Evolutionary conservation across 2,888 invertebrate genomes (phyloP).

Genomic region (Blastobasis lacticolella): DNA sequence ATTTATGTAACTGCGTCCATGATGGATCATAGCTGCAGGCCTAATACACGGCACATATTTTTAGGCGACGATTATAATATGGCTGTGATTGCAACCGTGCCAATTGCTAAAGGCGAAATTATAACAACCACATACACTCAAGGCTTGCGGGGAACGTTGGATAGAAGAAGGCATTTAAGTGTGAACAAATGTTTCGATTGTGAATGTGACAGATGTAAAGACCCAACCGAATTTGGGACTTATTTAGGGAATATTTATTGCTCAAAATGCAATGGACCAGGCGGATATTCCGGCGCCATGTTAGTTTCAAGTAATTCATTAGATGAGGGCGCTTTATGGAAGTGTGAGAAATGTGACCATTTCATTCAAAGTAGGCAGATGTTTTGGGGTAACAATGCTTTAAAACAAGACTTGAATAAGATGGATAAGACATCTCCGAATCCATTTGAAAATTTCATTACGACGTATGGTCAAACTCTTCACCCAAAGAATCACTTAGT

Average conservation of each 20-base stretch:
- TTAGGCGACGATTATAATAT: conserved; percentile 74
- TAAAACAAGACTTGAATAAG: conserved; percentile 73
- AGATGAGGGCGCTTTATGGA: conserved; percentile 75
- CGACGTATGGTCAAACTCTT: conserved; percentile 75
- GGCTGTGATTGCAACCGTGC: conserved; percentile 76
- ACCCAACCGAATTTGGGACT: conserved; percentile 80
- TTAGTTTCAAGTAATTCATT: conserved; percentile 76
- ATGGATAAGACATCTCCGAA: conserved; percentile 69
- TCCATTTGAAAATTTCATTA: conserved; percentile 76
- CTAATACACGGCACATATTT: conserved; percentile 82
- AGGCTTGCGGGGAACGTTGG: conserved; percentile 79
- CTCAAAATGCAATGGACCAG: conserved; percentile 72
- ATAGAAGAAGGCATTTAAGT: conserved; percentile 76
- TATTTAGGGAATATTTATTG: conserved; percentile 78
- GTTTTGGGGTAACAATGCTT: conserved; percentile 75
- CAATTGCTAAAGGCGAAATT: conserved; percentile 78
- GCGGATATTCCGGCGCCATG: conserved; percentile 53
- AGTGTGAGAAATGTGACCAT: conserved; percentile 77
- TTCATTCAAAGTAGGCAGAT: conserved; percentile 74
- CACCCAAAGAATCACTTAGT: conserved; percentile 80
- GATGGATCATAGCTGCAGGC: conserved; percentile 81
- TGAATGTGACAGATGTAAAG: conserved; percentile 77
- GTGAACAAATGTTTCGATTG: conserved; percentile 81
- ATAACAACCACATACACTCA: conserved; percentile 83
- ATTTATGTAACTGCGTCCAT: conserved; percentile 79